A percentile compares a stretch with the other conserved stretches of the same genome.
Evolutionary conservation across 2,888 invertebrate genomes (phyloP).

Genomic region (Malachius bipustulatus): DNA sequence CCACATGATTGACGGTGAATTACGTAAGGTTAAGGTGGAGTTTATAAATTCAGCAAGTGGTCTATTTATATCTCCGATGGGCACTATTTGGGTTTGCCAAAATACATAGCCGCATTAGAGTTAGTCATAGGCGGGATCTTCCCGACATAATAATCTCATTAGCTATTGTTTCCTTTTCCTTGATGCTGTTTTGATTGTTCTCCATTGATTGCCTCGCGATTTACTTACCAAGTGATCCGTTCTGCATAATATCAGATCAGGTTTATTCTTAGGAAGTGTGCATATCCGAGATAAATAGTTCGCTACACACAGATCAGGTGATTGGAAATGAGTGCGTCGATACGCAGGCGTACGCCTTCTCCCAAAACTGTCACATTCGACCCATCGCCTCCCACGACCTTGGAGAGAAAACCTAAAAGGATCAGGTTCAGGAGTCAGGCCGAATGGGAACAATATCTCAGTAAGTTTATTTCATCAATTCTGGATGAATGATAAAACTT

Average conservation of each 20-base stretch:
- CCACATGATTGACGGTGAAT: constrained; percentile 8
- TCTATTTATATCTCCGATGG: background rate
- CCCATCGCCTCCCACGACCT: constrained; percentile 46
- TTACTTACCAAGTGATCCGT: too few species aligned
- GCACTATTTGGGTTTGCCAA: constrained; percentile 2
- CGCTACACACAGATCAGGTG: too few species aligned
- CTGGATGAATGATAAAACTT: too few species aligned
- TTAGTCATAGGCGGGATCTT: constrained; percentile 1
- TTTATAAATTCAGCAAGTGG: constrained; percentile 28
- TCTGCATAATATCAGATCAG: too few species aligned
- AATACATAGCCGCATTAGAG: background rate
- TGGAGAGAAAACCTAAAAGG: constrained; percentile 39
- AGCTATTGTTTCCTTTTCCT: too few species aligned
- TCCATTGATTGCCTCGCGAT: too few species aligned
- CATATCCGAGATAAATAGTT: too few species aligned
- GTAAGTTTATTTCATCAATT: too few species aligned
- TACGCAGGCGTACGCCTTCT: constrained; percentile 53
- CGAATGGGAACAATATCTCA: constrained; percentile 43
- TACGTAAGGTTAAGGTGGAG: constrained; percentile 29
- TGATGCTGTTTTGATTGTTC: too few species aligned
- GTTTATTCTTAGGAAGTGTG: too few species aligned
- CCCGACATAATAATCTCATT: too few species aligned
- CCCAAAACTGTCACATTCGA: constrained; percentile 54
- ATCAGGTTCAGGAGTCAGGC: constrained; percentile 27
- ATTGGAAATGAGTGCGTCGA: constrained; percentile 39